Evolutionary conservation across 1,140 invertebrate genomes (phyloP).

Genomic region (Goniozus legneri): DNA sequence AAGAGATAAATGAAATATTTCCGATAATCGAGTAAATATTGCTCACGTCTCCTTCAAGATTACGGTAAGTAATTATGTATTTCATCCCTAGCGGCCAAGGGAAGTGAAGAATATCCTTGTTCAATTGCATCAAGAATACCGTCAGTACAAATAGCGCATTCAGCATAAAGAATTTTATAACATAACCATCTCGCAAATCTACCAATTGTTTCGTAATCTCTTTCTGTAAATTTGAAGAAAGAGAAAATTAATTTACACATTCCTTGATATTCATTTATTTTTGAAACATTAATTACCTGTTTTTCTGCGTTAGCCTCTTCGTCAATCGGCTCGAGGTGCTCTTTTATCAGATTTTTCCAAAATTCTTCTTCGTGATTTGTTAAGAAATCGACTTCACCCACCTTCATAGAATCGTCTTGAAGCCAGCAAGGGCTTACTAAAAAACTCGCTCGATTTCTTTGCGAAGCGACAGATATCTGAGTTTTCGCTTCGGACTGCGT

Average conservation of each 20-base stretch:
- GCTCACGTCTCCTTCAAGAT: constrained; percentile 42
- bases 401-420: constrained; percentile 63
- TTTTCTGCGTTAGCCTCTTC: constrained; percentile 51
- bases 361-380: constrained; percentile 64
- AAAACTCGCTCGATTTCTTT: constrained; percentile 37
- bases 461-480: background rate
- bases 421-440: constrained; percentile 67
- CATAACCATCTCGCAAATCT: constrained; percentile 67
- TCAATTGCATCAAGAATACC: constrained; percentile 74
- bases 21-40: constrained; percentile 2
- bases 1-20: constrained; percentile 1
- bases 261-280: too few relatives aligned
- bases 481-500: constrained; percentile 12
- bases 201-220: constrained; percentile 61
- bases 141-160: constrained; percentile 80
- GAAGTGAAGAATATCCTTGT: constrained; percentile 68
- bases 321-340: constrained; percentile 70
- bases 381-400: constrained; percentile 62
- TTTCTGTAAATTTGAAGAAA: constrained; percentile 51
- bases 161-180: constrained; percentile 80
- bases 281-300: too few relatives aligned
- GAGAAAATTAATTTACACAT: too few relatives aligned
- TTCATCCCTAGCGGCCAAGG: constrained; percentile 69
- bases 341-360: constrained; percentile 70
- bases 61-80: constrained; percentile 63